These are phyloP conservation scores for Trichonephila inaurata DNA, from an alignment of 1,140 invertebrate species.

Conservation along the genomic window DNA sequence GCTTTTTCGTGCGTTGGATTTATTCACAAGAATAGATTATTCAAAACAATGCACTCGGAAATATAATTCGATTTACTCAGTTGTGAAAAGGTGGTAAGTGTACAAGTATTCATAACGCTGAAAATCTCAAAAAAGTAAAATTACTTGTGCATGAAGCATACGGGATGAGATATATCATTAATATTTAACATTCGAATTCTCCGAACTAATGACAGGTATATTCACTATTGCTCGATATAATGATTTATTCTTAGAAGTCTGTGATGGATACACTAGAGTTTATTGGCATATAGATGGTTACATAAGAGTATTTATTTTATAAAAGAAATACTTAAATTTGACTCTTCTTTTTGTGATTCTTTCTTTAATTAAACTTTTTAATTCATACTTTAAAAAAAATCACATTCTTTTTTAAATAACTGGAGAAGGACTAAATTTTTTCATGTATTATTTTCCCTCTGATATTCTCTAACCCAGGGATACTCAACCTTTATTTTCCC, in stretches of 20 bases:
- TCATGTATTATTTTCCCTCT: too few relatives aligned
- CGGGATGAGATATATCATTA: not conserved
- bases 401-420: too few relatives aligned
- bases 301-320: too few relatives aligned
- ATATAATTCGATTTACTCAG: not conserved
- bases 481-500: too few relatives aligned
- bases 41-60: not conserved
- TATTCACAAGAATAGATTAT: not conserved
- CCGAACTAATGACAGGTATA: not conserved
- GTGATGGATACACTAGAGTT: not conserved
- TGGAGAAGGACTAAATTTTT: too few relatives aligned
- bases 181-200: slow-evolving; percentile 7
- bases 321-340: too few relatives aligned
- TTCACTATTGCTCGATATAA: not conserved
- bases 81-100: slow-evolving; percentile 27
- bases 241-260: not conserved
- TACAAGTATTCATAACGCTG: not conserved
- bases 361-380: too few relatives aligned
- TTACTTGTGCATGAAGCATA: slow-evolving; percentile 3
- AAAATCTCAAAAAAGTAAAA: not conserved
- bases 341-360: too few relatives aligned
- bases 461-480: too few relatives aligned
- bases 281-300: not conserved
- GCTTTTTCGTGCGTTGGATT: not conserved
- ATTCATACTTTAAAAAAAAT: too few relatives aligned